These are phyloP conservation scores for Petroica traversi DNA, from an alignment of 2,113 vertebrate genomes.

Conservation along the genomic window DNA sequence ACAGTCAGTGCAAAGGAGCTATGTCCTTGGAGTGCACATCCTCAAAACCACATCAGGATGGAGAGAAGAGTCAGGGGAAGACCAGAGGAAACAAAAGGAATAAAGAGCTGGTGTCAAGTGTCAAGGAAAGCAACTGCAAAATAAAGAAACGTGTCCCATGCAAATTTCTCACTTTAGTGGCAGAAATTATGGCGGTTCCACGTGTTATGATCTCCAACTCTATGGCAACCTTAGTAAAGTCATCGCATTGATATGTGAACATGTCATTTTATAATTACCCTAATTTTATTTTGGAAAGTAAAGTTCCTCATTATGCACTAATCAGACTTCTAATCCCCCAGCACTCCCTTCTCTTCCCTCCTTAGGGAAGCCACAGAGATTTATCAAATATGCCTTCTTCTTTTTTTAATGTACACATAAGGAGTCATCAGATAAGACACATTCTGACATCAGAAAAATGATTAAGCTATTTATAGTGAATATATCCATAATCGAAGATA, in stretches of 20 bases:
- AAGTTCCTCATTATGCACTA: conserved; percentile 37
- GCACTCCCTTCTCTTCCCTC: background rate
- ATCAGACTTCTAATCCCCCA: conserved; percentile 10
- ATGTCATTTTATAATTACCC: conserved; percentile 5
- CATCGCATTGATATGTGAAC: background rate
- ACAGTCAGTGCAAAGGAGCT: rapidly evolving
- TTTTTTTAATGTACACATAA: background rate
- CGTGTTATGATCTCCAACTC: background rate
- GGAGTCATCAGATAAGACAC: conserved; percentile 24
- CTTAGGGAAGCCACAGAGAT: background rate
- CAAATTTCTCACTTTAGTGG: background rate
- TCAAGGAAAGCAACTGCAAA: background rate
- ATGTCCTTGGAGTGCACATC: background rate
- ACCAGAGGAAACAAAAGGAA: background rate
- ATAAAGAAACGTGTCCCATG: background rate
- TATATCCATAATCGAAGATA: background rate
- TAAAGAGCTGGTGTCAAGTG: background rate
- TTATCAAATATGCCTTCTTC: background rate
- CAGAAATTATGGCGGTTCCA: background rate
- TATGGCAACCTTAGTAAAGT: conserved; percentile 13
- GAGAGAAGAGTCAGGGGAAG: background rate
- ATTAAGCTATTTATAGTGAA: conserved; percentile 35
- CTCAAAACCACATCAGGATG: background rate
- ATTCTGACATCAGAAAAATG: background rate
- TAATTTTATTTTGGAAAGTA: conserved; percentile 37